These are phyloP conservation scores for Numenius arquata DNA, from an alignment of 2,113 vertebrate species.

Conservation along the genomic window DNA sequence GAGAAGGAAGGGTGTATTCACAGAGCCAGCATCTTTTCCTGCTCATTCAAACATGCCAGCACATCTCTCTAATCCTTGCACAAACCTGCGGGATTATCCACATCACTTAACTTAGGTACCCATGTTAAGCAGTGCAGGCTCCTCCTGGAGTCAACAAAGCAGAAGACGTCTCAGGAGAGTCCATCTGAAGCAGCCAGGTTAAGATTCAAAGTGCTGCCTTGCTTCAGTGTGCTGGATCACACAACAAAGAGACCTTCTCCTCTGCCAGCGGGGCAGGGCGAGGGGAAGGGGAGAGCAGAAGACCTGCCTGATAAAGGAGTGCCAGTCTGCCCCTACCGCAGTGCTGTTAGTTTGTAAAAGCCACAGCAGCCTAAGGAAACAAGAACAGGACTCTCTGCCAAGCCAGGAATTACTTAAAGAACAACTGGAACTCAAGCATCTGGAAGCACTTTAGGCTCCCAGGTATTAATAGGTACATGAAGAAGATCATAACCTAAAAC, in stretches of 20 bases:
- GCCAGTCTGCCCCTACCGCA: background rate
- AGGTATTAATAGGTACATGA: constrained; percentile 27
- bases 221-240: background rate
- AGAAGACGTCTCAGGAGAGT: background rate
- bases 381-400: background rate
- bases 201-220: background rate
- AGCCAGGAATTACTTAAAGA: background rate
- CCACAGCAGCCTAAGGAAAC: background rate
- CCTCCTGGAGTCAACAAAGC: background rate
- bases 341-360: background rate
- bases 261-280: background rate
- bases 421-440: background rate
- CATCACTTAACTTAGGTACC: background rate
- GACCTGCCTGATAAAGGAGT: background rate
- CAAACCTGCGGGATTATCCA: background rate
- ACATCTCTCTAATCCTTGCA: background rate
- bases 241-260: background rate
- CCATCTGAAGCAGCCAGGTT: background rate
- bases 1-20: background rate
- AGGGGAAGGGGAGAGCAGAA: background rate
- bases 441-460: constrained; percentile 29
- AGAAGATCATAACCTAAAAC: background rate
- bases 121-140: background rate
- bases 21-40: background rate
- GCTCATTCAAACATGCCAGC: background rate